Evolutionary conservation across 2,888 invertebrate species (phyloP).

Genomic region (Scaptomyza tumidula): DNA sequence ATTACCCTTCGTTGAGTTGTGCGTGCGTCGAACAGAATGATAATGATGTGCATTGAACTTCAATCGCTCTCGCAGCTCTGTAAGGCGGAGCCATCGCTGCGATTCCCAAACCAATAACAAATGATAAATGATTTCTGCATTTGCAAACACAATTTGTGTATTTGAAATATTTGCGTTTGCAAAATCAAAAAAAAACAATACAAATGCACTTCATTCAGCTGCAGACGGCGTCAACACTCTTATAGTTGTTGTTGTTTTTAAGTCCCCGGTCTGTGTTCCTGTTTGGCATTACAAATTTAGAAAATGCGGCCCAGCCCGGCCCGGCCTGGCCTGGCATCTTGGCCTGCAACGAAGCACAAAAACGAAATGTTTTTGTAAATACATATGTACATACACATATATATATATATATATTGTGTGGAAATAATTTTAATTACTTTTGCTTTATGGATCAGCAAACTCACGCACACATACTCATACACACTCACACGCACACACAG

Average conservation of each 20-base stretch:
- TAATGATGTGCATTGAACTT: conserved; percentile 84
- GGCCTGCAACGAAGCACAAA: conserved; percentile 22
- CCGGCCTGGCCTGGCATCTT: conserved; percentile 52
- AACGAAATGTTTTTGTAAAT: conserved; percentile 15
- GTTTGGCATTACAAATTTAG: conserved; percentile 81
- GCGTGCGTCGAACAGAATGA: conserved; percentile 53
- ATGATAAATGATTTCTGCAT: conserved; percentile 71
- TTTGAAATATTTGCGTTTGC: conserved; percentile 42
- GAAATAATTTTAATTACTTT: conserved; percentile 77
- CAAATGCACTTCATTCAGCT: conserved; percentile 66
- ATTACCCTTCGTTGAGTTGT: conserved; percentile 72
- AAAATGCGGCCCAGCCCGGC: conserved; percentile 76
- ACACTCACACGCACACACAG: conserved; percentile 14
- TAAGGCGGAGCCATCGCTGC: conserved; percentile 20
- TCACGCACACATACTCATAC: conserved; percentile 25
- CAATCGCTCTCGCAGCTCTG: conserved; percentile 63
- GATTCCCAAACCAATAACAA: conserved; percentile 30
- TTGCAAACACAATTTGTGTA: conserved; percentile 31
- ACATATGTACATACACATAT: conserved; percentile 23
- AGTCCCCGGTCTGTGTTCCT: conserved; percentile 61
- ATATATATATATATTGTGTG: conserved; percentile 53
- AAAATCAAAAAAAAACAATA: conserved; percentile 9
- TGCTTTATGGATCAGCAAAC: conserved; percentile 70
- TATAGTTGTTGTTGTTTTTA: conserved; percentile 4
- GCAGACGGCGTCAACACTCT: conserved; percentile 13